These are phyloP conservation scores for Meleagris gallopavo DNA, from an alignment of 2,113 vertebrate genomes.

Conservation along the genomic window DNA sequence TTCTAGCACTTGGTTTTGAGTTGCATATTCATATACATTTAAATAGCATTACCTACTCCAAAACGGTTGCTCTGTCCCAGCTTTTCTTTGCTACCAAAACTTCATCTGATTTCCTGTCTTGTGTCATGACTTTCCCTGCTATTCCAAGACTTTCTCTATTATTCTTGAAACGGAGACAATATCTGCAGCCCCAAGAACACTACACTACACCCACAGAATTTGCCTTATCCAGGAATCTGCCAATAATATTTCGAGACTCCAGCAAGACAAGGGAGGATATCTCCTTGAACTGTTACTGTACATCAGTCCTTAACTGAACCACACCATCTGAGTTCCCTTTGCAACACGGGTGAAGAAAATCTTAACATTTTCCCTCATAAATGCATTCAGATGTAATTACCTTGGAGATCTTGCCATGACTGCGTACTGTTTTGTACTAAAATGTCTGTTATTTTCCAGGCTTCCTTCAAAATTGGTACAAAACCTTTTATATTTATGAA, in stretches of 20 bases:
- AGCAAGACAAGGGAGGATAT: background rate
- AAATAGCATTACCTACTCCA: background rate
- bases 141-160: slow-evolving; percentile 6
- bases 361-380: background rate
- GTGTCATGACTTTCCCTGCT: background rate
- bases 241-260: slow-evolving; percentile 11
- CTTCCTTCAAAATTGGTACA: slow-evolving; percentile 5
- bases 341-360: background rate
- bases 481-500: slow-evolving; percentile 25
- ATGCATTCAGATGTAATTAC: background rate
- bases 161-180: slow-evolving; percentile 19
- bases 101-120: background rate
- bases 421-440: background rate
- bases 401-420: background rate
- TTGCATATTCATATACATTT: background rate
- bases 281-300: background rate
- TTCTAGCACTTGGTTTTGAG: background rate
- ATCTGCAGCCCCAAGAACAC: background rate
- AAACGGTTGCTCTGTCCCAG: background rate
- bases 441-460: background rate
- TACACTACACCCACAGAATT: slow-evolving; percentile 11
- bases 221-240: slow-evolving; percentile 9
- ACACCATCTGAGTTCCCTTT: background rate
- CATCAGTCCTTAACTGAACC: slow-evolving; percentile 38
- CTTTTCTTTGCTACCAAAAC: background rate